Conservation (phyloP, 2,113 vertebrate species). For the Gasterosteus nipponicus region DNA sequence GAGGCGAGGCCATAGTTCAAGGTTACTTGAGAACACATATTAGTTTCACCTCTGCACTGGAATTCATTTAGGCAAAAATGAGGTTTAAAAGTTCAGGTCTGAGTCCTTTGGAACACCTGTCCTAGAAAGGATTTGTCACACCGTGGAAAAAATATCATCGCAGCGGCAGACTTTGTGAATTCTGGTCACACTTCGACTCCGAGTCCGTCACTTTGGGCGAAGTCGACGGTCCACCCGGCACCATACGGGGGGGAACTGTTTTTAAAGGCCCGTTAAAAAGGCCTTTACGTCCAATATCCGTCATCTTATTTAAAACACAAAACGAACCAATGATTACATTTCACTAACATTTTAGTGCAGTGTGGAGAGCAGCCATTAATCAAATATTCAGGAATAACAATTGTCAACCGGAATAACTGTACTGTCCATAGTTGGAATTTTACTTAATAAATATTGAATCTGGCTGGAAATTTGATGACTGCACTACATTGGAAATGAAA, state of each 20-base stretch:
- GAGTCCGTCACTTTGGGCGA: slow-evolving; percentile 31
- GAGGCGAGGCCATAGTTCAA: background rate
- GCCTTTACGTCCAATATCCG: background rate
- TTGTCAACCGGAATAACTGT: background rate
- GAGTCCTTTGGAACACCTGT: background rate
- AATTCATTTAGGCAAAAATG: background rate
- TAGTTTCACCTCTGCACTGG: background rate
- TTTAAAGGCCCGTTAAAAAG: slow-evolving; percentile 30
- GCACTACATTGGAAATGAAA: background rate
- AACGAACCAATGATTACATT: background rate
- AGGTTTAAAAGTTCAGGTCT: background rate
- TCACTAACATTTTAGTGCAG: background rate
- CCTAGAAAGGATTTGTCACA: background rate
- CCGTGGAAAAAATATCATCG: background rate
- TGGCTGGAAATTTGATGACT: slow-evolving; percentile 1
- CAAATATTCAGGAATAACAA: background rate
- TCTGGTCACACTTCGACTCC: slow-evolving; percentile 41
- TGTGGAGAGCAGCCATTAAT: background rate
- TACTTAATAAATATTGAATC: background rate
- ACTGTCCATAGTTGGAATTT: background rate
- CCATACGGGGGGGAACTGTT: slow-evolving; percentile 29
- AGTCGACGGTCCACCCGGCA: slow-evolving; percentile 31
- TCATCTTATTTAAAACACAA: slow-evolving; percentile 1
- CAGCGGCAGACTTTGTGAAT: slow-evolving; percentile 13
- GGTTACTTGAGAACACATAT: background rate